Evolutionary conservation across 2,888 invertebrate species (phyloP), one percentile per base, ranked within the genome.

Genomic region (Hydriomena furcata): DNA sequence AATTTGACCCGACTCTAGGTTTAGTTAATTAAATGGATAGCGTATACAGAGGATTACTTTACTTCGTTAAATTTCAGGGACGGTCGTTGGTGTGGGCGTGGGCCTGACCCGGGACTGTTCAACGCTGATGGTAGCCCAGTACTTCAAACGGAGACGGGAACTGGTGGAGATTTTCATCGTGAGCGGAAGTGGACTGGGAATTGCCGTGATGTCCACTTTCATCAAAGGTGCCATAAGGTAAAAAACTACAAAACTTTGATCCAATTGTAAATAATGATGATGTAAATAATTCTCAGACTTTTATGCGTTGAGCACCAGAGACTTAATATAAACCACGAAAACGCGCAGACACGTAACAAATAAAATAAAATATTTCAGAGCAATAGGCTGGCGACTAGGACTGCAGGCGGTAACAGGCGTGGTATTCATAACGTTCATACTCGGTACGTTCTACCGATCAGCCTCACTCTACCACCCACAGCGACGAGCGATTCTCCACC

Each of bases 401-500:
- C 92, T 97, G 13, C 97, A 97, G 82, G 94, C 95, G 23, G 94
- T 97, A 25, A 96, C 97, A n/a, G 96, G 95, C 34, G 93, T 94
- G 8, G 93, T 96, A 27, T 95, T 96, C 66, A 89, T 94, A 36
- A 96, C 96, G 0, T 96, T 97, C 77, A 94, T 97, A 68, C 91
- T 97, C 21, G 97, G 96, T 42, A 96, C 95, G 3, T 95, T 96
- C 84, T 97, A 97, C 84, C 93, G 97, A 23, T 96, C 96, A 4
- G 96, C 97, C 0, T 96, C 96, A 0, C 91, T 97, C 5, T 97
- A 97, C 82, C 97, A 97, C 77, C 97, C 97, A 0, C 96, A 97
- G 76, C 84, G 97, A 49, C 91, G 96, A 52, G 97, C 96, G 51
- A 97, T 97, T 66, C 91, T 97, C 30, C 97, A 97, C 79, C 93